Evolutionary conservation across 2,113 vertebrate species (phyloP), one percentile per base, ranked within the genome.

Genomic region (Epinephelus lanceolatus): DNA sequence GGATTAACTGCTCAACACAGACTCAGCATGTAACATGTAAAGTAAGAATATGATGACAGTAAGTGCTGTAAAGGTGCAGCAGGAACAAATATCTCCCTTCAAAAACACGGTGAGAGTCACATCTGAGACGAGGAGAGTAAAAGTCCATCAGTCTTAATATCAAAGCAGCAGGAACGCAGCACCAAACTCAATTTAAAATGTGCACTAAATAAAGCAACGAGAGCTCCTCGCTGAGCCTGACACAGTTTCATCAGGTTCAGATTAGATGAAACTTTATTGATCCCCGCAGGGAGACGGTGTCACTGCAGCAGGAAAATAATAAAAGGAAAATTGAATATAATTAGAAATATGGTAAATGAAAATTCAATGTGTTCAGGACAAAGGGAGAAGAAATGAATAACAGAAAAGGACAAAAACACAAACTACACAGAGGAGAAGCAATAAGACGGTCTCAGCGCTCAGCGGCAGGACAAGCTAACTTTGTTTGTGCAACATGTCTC

Each of bases 261-360:
- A 89, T 88, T 67, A 89, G 76, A 92, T 88, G 88, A 83, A 93
- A 91, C 73, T 87, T 79, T 92, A 91, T 88, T 84, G 92, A 93
- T 91, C 78, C 83, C 92, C 78, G 66, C 71, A 56, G 89, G 89
- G 89, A 90, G 80, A 85, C 51, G 49, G 75, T 81, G 83, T 89
- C 83, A 78, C 79, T 27, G 65, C 76, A 37, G 83, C 59, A 23
- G 81, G 52, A 73, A 84, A 86, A 91, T 84, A 88, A 89, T 66
- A 75, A 91, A 81, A 86, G 72, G 76, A 13, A 75, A 86, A 88
- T 65, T 45, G 79, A 91, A 86, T 86, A 89, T 86, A 89, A 90
- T 91, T 91, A 90, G 84, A 88, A 88, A 88, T 71, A 75, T 62
- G 71, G 76, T 68, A 80, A 90, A 86, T 77, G 74, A 66, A 49